Base-by-base conservation (phyloP, 2,113 vertebrate genomes). In the Boulengeromyrus knoepffleri region DNA sequence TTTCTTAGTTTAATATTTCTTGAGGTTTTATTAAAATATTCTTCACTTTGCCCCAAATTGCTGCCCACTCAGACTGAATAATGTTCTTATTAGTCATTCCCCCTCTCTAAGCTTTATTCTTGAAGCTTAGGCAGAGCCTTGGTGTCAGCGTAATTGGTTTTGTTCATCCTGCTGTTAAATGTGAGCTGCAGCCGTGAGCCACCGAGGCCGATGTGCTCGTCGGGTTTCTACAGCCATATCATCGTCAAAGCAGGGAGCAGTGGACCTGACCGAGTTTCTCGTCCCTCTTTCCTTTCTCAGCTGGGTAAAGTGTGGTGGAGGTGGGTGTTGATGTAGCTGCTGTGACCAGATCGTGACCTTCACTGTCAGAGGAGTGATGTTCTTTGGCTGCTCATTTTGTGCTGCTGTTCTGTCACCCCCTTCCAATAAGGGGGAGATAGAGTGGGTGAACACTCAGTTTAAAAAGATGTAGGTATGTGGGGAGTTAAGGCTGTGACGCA, bases 161-260 rank as follows among this genome's bases (percentile, higher is more conserved):
- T 87, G 49, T 53, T 87, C 85, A 53, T n/a, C 46, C 85, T 36
- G 85, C 85, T 52, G 85, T 49, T 49, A 87, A 87, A 87, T 87
- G 21, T 80, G 45, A 52, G 85, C 85, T 45, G 50, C 85, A 19
- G 19, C 50, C 27, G 12, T 36, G 12, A 87, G 50, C n/a, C 47
- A 36, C 47, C 0, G 50, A 52, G n/a, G 6, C 21, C 7, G 15
- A 10, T 4, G 39, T 47, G 19, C 83, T 85, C 19, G 42, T 42
- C 15, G 17, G 42, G 42, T 45, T 45, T 21, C 24, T 15, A 10
- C 21, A 24, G 45, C 5, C 36, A 6, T 19, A 19, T 42, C 31
- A 8, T 8, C 62, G 10, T 70, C n/a, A 70, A 70, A 31, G 77
- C 77, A 45, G 77, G 42, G 19, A 42, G 39, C 77, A 8, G 77